Conservation (phyloP, 2,797 vertebrate species). For the Loris lydekkerianus region DNA sequence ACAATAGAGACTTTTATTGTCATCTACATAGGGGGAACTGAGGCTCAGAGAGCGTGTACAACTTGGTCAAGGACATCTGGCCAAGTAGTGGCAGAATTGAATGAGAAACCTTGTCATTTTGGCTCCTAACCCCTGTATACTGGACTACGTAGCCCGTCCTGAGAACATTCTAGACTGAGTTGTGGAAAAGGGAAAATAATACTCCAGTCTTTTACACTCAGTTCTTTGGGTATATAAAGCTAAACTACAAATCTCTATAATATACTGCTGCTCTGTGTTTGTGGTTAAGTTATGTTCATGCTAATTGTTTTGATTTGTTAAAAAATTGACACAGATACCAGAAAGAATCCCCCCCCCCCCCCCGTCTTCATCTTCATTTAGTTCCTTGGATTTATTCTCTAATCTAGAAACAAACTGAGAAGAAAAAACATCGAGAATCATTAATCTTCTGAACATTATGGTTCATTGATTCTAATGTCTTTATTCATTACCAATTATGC, state of each 20-base stretch:
- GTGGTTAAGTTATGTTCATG: background rate
- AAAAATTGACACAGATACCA: background rate
- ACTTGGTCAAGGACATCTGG: background rate
- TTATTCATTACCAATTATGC: constrained; percentile 66
- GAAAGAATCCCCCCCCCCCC: background rate
- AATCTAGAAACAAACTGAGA: constrained; percentile 6
- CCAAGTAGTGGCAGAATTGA: background rate
- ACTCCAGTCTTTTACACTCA: background rate
- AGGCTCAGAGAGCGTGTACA: background rate
- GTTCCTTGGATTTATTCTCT: background rate
- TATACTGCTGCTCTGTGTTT: background rate
- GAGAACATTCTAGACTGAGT: background rate
- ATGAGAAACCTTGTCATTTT: background rate
- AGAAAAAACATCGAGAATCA: background rate
- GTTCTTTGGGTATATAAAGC: background rate
- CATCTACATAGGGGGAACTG: background rate
- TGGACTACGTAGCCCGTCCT: background rate
- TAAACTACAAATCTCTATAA: background rate
- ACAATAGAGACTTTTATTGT: background rate
- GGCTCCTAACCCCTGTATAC: background rate
- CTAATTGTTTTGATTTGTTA: constrained; percentile 54
- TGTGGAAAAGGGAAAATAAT: background rate
- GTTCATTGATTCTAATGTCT: constrained; percentile 71
- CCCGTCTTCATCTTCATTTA: constrained; percentile 39
- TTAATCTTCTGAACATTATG: constrained; percentile 59